Conservation (phyloP, 2,888 invertebrate species). For the Apodemia zela region DNA sequence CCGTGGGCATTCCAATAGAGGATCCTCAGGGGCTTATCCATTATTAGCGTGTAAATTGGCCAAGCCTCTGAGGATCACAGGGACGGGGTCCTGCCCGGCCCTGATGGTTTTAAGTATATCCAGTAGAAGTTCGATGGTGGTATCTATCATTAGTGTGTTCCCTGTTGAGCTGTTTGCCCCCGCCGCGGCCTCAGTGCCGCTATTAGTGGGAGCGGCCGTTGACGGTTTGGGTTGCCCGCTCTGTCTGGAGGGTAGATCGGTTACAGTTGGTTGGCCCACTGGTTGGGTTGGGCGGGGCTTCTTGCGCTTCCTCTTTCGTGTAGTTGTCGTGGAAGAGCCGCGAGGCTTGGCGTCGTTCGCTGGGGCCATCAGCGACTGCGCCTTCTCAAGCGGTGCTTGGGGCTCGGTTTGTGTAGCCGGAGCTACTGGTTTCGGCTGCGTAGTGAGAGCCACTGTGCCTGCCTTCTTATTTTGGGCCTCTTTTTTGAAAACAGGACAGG, state of each 20-base stretch:
- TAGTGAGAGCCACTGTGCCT: slow-evolving; percentile 24
- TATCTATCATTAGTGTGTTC: too few species aligned
- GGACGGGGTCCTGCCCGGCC: not conserved
- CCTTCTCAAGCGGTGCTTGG: not conserved
- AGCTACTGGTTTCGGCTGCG: slow-evolving; percentile 14
- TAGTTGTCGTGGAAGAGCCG: not conserved
- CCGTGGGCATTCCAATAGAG: not conserved
- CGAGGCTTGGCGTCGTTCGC: slow-evolving; percentile 1
- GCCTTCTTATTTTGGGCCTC: slow-evolving; percentile 25
- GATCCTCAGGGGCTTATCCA: not conserved
- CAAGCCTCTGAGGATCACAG: not conserved
- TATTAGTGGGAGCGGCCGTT: not conserved
- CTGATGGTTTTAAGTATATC: too few species aligned
- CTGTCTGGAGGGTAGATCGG: not conserved
- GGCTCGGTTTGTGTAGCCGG: not conserved
- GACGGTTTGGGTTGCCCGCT: not conserved
- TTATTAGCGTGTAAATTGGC: not conserved
- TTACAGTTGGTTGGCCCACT: too few species aligned
- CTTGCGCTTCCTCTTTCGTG: not conserved
- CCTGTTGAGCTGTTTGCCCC: not conserved
- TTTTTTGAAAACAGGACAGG: not conserved
- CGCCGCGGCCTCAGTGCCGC: not conserved
- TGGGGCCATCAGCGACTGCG: not conserved
- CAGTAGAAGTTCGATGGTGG: too few species aligned
- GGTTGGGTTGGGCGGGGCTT: not conserved